Conservation (phyloP, 2,113 vertebrate species). For the Telmatochromis sp. region DNA sequence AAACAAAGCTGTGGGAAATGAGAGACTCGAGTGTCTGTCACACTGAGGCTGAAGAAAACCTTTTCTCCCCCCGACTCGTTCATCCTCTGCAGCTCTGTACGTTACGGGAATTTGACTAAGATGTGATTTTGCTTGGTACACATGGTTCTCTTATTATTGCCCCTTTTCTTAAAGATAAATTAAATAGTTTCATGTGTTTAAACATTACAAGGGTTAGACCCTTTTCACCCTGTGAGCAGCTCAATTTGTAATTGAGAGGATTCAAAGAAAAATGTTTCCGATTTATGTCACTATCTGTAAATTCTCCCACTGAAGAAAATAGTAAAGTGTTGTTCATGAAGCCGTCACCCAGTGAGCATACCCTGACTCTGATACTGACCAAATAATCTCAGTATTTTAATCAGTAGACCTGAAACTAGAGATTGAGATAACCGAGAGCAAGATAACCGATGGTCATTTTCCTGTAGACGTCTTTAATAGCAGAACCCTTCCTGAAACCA, state of each 20-base stretch:
- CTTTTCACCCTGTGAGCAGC: background rate
- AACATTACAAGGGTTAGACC: background rate
- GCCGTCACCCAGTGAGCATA: background rate
- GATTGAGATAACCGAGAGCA: background rate
- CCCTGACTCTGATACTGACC: background rate
- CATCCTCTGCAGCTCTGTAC: background rate
- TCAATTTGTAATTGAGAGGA: background rate
- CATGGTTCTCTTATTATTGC: background rate
- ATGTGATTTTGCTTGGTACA: background rate
- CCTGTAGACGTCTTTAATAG: background rate
- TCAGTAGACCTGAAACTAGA: background rate
- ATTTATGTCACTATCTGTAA: background rate
- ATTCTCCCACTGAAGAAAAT: background rate
- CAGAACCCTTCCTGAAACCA: background rate
- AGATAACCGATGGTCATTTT: background rate
- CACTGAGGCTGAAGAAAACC: background rate
- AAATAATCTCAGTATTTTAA: background rate
- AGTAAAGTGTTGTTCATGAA: background rate
- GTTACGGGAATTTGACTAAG: background rate
- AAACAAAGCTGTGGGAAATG: conserved; percentile 19
- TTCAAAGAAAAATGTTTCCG: accelerated
- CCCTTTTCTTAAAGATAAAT: background rate
- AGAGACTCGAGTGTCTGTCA: background rate
- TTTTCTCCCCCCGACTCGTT: background rate
- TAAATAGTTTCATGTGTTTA: background rate